Evolutionary conservation across 2,888 invertebrate genomes (phyloP), one percentile per base, ranked within the genome.

Genomic region (Eilema depressum): DNA sequence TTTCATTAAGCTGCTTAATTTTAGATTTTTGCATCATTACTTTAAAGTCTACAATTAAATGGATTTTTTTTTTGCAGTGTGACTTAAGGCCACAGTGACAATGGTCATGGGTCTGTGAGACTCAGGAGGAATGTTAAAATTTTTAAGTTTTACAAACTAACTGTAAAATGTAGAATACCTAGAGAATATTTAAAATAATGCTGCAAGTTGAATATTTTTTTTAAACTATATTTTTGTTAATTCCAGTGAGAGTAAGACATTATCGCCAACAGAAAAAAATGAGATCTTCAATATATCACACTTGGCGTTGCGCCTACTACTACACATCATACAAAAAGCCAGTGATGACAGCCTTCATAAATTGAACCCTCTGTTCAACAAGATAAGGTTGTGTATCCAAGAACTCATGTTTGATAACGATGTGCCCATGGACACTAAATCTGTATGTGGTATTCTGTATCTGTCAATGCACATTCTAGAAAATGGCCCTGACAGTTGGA

Each of bases 381-480:
- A 64, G 0, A 83, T 90, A 81, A 85, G 84, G 72, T 57, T 56
- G 14, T 75, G 73, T 76, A 83, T 93, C 5, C 85, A 91, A 33
- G 67, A 87, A 3, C 75, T 95, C 11, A 83, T 96, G 70, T 87
- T 88, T 63, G 89, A 96, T 79, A 89, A 91, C 7, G 96, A 96
- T 72, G 92, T 96, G 2, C 96, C 96, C 0, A 96, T 97, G 96
- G 97, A 97, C 82, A 96, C 96, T 0, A 96, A 96, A 83, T 95
- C 96, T 10, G 96, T 97, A 81, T 96, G 96, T 75, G 97, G 96
- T 0, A 94, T 96, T 56, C 85, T 97, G 23, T 91, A 95, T 70
- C 89, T 96, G 8, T 89, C 95, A 65, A 93, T 96, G 85, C 92
- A 93, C 56, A 88, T 93, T 62, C 86, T 92, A 26, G 90, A 90